These are phyloP conservation scores for Erpobdella octoculata DNA, from an alignment of 2,888 invertebrate genomes.

Conservation along the genomic window DNA sequence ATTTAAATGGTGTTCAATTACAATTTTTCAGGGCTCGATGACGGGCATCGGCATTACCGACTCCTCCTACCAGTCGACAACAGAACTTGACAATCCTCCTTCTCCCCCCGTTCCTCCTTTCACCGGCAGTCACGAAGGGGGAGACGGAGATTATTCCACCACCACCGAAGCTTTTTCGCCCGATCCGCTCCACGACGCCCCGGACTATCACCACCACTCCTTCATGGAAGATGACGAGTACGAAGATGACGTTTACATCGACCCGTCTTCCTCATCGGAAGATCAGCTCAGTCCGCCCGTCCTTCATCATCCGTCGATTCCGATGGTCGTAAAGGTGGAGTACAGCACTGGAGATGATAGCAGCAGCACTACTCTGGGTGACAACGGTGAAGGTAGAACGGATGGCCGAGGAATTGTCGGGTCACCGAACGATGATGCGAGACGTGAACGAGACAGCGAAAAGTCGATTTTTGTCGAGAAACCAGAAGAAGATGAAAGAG, in stretches of 20 bases:
- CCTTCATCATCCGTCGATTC: not conserved
- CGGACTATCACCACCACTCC: not conserved
- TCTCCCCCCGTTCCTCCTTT: not conserved
- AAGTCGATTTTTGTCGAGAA: not conserved
- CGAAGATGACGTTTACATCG: conserved; percentile 25
- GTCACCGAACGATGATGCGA: not conserved
- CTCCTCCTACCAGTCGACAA: not conserved
- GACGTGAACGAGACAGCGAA: not conserved
- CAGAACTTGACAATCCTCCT: conserved; percentile 6
- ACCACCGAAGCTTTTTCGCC: not conserved
- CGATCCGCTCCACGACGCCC: too few relatives aligned
- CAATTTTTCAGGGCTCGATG: too few relatives aligned
- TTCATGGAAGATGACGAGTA: conserved; percentile 13
- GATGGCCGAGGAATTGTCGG: not conserved
- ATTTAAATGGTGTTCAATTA: too few relatives aligned
- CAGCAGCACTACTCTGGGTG: not conserved
- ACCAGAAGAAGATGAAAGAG: not conserved
- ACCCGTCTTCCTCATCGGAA: not conserved
- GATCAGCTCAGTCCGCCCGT: conserved; percentile 14
- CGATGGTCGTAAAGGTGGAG: not conserved
- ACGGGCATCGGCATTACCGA: not conserved
- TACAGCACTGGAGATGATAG: not conserved
- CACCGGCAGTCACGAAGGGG: not conserved
- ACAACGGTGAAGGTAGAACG: not conserved
- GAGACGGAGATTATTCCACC: not conserved